Percentiles rank a stretch among this genome's conserved stretches.
Conservation (phyloP, 2,113 vertebrate species). For the Indicator indicator region DNA sequence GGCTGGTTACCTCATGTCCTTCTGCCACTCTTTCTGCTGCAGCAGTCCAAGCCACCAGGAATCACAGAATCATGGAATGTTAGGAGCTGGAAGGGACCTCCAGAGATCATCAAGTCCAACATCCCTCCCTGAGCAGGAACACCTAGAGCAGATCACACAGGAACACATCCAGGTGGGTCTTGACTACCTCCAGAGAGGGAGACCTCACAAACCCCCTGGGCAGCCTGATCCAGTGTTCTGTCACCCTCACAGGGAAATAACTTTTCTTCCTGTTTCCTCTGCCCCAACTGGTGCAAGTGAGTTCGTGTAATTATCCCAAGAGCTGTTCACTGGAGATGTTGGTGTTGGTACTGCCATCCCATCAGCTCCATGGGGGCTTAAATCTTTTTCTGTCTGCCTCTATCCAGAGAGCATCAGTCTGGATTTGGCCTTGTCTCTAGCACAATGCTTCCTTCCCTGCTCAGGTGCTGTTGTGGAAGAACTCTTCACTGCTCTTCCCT, state of each 20-base stretch:
- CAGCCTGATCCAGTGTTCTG: no score
- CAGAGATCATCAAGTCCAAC: no score
- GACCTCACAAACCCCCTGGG: no score
- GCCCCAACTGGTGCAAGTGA: accelerated
- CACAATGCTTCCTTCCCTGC: neutral
- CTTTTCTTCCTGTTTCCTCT: no score
- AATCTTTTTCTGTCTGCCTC: neutral
- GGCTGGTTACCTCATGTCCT: neutral
- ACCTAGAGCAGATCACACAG: no score
- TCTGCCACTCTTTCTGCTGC: neutral
- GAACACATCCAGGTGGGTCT: no score
- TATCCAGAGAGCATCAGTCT: neutral
- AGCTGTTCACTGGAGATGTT: neutral
- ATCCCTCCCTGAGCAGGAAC: no score
- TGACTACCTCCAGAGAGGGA: no score
- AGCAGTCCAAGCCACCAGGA: neutral
- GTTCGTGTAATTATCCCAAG: neutral
- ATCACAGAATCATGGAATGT: no score
- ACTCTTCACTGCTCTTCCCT: neutral
- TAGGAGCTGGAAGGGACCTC: no score
- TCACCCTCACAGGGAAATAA: no score
- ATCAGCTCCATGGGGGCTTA: neutral
- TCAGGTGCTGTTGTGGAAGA: neutral
- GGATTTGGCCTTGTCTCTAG: neutral
- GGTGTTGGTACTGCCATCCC: neutral